Evolutionary conservation across 2,888 invertebrate species (phyloP).

Genomic region (Drepanosiphum platanoidis): DNA sequence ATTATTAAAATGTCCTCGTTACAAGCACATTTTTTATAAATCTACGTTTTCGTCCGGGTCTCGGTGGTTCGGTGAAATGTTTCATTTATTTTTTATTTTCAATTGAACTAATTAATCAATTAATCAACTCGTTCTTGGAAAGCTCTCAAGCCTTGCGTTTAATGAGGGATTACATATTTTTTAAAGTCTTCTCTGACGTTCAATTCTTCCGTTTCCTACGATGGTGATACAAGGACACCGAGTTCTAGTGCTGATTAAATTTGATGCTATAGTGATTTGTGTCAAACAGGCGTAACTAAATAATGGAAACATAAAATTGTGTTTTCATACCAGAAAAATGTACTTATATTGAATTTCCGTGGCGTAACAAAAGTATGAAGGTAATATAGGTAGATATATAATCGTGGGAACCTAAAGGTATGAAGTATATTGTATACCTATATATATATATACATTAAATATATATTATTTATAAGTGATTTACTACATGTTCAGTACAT

Average conservation of each 20-base stretch:
- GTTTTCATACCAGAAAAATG: conserved; percentile 41
- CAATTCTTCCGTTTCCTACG: conserved; percentile 53
- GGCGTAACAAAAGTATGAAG: conserved; percentile 48
- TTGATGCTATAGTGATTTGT: conserved; percentile 46
- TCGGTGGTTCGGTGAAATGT: background rate
- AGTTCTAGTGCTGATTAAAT: conserved; percentile 42
- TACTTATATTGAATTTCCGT: conserved; percentile 17
- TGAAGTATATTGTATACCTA: background rate
- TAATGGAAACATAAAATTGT: conserved; percentile 46
- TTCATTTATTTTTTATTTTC: background rate
- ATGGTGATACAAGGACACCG: conserved; percentile 45
- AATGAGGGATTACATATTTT: conserved; percentile 36
- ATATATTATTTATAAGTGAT: too few species aligned
- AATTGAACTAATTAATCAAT: background rate
- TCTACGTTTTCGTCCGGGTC: background rate
- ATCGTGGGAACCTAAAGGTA: conserved; percentile 40
- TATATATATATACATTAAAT: too few species aligned
- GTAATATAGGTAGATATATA: conserved; percentile 22
- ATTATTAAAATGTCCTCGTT: background rate
- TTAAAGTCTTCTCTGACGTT: conserved; percentile 15
- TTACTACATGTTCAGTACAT: background rate
- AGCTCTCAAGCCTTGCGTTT: conserved; percentile 18
- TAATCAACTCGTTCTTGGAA: conserved; percentile 10
- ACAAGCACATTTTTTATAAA: background rate
- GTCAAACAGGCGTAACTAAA: conserved; percentile 42